Base-by-base conservation (phyloP, 2,113 vertebrate genomes). In the Rana temporaria region DNA sequence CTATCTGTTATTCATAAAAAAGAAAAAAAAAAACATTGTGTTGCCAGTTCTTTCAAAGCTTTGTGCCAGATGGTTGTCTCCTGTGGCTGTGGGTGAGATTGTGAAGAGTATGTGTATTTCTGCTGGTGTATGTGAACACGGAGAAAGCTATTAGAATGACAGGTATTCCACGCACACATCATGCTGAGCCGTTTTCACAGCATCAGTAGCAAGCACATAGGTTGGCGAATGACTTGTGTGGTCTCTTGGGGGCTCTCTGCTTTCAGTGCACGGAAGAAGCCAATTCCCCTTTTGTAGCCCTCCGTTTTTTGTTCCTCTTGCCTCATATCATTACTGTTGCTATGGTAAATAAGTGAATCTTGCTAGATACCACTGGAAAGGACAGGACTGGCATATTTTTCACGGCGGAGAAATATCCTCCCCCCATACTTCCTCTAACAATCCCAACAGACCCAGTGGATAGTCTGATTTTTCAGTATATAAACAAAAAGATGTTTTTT, bases 291-390 rank as follows among this genome's bases (percentile, higher is more conserved):
- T 55, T 85, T 85, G 78, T 87, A 90, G 86, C 80, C 68, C 4
- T 74, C 42, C 16, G 71, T 20, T 48, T 18, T 62, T 18, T 88
- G 56, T 82, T 85, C 68, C 48, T 18, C 84, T 84, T 34, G 63
- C 75, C 86, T 93, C 85, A 75, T 88, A 84, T 90, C 89, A 84
- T 91, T 88, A 69, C 76, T 90, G 92, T 96, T 95, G 90, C 94
- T 87, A 92, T 94, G 92, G 94, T 88, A 89, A 95, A 86, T 87
- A 91, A 91, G 88, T 86, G 86, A 89, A 87, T 89, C 85, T 82
- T 79, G 56, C 84, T 26, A 84, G 81, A 88, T 87, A 84, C 78
- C 86, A 78, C 81, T 85, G 85, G 87, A 88, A 90, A 91, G 89
- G 87, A 86, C 87, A 89, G 88, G 78, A 65, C 74, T 90, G 91